Evolutionary conservation across 2,888 invertebrate species (phyloP).

Genomic region (Gandaritis pyraliata): DNA sequence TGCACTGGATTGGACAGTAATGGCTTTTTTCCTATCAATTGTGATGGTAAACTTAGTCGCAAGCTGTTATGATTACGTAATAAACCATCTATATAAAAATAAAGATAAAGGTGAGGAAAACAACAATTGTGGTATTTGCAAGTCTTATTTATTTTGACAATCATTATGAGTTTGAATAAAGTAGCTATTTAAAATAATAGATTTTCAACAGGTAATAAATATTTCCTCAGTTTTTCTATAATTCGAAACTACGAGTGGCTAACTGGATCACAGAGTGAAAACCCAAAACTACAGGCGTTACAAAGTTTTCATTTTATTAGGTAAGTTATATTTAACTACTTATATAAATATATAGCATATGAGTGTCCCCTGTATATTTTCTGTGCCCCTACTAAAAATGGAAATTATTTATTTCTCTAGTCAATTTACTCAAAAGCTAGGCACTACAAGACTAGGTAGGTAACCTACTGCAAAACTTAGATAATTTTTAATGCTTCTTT

Average conservation of each 20-base stretch:
- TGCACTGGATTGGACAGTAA: conserved; percentile 15
- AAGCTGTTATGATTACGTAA: conserved; percentile 10
- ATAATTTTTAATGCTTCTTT: background rate
- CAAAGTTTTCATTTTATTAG: conserved; percentile 15
- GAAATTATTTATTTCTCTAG: too few species aligned
- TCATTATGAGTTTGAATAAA: too few species aligned
- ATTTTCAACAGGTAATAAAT: conserved; percentile 24
- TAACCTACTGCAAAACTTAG: too few species aligned
- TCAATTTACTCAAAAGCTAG: too few species aligned
- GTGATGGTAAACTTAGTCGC: conserved; percentile 9
- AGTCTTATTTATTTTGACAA: too few species aligned
- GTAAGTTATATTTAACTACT: too few species aligned
- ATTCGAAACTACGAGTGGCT: conserved; percentile 20
- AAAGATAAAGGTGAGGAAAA: background rate
- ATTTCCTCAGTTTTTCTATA: conserved; percentile 23
- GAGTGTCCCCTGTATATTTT: too few species aligned
- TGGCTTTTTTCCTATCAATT: conserved; percentile 6
- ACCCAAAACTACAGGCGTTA: background rate
- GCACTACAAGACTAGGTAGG: too few species aligned
- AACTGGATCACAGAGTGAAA: background rate
- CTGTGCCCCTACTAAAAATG: too few species aligned
- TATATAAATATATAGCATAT: too few species aligned
- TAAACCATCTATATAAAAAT: background rate
- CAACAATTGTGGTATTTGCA: too few species aligned
- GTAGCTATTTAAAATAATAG: too few species aligned